These are phyloP conservation scores for Petaurus breviceps DNA, from an alignment of 2,113 vertebrate genomes.

Conservation along the genomic window DNA sequence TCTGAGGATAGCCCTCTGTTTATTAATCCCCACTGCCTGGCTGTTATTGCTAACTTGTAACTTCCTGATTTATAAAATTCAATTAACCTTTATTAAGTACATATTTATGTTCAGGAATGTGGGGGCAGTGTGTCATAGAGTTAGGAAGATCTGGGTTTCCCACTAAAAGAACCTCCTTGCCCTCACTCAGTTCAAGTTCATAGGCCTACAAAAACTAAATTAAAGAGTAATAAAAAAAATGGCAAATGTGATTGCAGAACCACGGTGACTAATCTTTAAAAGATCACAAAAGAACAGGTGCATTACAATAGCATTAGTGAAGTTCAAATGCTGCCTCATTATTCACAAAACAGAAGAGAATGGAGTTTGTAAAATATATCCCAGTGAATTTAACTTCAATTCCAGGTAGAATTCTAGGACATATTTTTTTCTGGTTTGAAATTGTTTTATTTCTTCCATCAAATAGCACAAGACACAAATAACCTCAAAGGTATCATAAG, in stretches of 20 bases:
- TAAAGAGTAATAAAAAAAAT: background rate
- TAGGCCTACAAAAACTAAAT: background rate
- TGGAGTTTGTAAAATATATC: background rate
- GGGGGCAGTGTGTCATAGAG: background rate
- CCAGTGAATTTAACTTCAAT: background rate
- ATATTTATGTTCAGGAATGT: background rate
- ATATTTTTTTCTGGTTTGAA: background rate
- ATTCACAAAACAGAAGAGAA: background rate
- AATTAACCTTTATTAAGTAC: background rate
- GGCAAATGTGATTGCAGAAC: background rate
- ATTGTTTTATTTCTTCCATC: background rate
- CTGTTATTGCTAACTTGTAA: background rate
- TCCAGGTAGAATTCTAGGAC: background rate
- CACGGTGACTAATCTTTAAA: background rate
- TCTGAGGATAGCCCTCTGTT: no score
- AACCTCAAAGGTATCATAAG: background rate
- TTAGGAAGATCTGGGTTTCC: background rate
- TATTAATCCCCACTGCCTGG: no score
- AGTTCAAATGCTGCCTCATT: background rate
- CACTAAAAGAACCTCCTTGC: background rate
- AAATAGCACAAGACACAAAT: background rate
- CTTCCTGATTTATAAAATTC: background rate
- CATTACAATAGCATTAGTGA: background rate
- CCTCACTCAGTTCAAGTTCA: background rate
- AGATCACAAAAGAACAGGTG: background rate